A percentile compares a stretch with the other conserved stretches of the same genome.
Conservation (phyloP, 2,113 vertebrate genomes). For the Delphinus delphis region DNA sequence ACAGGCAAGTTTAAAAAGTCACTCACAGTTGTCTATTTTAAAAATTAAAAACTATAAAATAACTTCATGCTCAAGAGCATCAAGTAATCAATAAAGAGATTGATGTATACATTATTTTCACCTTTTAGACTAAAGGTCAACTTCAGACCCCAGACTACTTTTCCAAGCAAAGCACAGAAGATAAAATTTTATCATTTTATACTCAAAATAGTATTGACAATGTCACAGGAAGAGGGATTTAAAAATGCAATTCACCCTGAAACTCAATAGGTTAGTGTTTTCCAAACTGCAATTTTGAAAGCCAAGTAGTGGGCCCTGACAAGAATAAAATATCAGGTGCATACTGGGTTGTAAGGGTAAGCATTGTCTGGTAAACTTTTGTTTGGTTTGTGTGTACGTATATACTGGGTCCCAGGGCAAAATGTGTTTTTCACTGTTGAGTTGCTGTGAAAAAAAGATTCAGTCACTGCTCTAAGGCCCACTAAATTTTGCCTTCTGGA, state of each 20-base stretch:
- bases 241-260: neutral
- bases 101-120: neutral
- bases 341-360: neutral
- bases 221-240: constrained; percentile 9
- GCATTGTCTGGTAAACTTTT: neutral
- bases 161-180: constrained; percentile 27
- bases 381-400: too few relatives aligned
- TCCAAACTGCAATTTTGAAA: constrained; percentile 22
- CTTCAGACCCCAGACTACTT: neutral
- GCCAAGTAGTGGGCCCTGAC: neutral
- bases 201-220: neutral
- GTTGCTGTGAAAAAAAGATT: neutral
- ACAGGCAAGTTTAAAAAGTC: neutral
- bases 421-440: neutral
- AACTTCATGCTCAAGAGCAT: neutral
- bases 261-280: neutral
- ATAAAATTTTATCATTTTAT: neutral
- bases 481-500: constrained; percentile 60
- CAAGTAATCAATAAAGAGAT: neutral
- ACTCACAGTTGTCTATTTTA: neutral
- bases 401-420: neutral
- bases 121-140: neutral
- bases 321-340: neutral
- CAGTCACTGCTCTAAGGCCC: neutral
- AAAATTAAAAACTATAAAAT: constrained; percentile 35